Percentiles rank a stretch among this genome's conserved stretches.
phyloP scores from a whole-genome alignment of 2,888 invertebrate species.

The Dolichopus griseipennis region DNA sequence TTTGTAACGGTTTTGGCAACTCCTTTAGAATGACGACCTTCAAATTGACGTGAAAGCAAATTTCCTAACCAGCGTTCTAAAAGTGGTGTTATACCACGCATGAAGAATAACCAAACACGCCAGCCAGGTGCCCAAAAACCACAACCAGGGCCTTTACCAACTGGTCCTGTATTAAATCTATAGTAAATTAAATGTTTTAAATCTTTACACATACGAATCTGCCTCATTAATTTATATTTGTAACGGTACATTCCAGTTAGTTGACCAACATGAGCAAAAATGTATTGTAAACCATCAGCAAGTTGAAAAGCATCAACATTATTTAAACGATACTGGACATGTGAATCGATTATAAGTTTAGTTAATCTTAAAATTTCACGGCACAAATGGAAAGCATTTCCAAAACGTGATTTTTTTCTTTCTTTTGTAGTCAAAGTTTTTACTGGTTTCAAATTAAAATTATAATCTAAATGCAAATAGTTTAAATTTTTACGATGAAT shows the following conservation, averaged over 20 bases:
- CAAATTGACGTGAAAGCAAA: conserved; percentile 94
- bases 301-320: conserved; percentile 99
- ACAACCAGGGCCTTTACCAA: conserved; percentile 97
- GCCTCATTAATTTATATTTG: conserved; percentile 97
- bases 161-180: conserved; percentile 96
- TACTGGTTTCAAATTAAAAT: conserved; percentile 98
- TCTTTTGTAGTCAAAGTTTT: conserved; percentile 99
- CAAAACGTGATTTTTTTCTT: conserved; percentile 94
- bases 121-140: conserved; percentile 99
- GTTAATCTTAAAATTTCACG: conserved; percentile 97
- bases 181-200: conserved; percentile 98
- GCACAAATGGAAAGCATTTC: conserved; percentile 98
- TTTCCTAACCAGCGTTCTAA: conserved; percentile 99
- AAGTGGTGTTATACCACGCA: conserved; percentile 96
- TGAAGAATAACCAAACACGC: conserved; percentile 99
- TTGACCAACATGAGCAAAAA: conserved; percentile 98
- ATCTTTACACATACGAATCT: conserved; percentile 99
- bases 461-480: conserved; percentile 98
- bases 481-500: conserved; percentile 99
- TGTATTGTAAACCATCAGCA: conserved; percentile 96
- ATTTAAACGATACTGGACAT: conserved; percentile 97
- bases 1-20: conserved; percentile 99
- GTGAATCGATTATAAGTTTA: conserved; percentile 96
- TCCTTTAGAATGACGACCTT: conserved; percentile 98
- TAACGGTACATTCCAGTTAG: conserved; percentile 99